Conservation (phyloP, 2,888 invertebrate species). For the Tetragonula carbonaria region DNA sequence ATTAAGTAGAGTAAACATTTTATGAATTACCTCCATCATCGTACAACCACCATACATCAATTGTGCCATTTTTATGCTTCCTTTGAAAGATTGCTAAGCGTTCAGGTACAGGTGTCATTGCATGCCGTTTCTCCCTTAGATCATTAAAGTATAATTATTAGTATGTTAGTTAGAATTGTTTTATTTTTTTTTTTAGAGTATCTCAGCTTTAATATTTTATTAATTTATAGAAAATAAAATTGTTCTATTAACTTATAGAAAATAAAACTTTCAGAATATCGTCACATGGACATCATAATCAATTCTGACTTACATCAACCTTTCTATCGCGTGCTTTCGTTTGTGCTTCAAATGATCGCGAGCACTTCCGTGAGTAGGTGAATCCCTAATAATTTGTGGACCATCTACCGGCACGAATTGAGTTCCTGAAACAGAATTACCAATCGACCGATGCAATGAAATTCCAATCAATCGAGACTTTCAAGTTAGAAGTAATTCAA, state of each 20-base stretch:
- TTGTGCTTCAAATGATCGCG: slow-evolving; percentile 79
- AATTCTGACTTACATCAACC: slow-evolving; percentile 70
- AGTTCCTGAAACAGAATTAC: slow-evolving; percentile 61
- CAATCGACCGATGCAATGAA: not conserved
- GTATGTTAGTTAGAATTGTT: no score
- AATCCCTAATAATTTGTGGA: slow-evolving; percentile 73
- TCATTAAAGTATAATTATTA: not conserved
- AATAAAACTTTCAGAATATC: not conserved
- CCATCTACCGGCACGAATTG: slow-evolving; percentile 70
- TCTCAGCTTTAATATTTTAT: no score
- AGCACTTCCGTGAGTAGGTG: slow-evolving; percentile 76
- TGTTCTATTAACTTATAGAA: no score
- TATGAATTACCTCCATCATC: slow-evolving; percentile 91
- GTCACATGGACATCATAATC: not conserved
- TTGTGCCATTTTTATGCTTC: slow-evolving; percentile 91
- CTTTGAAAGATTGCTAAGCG: slow-evolving; percentile 90
- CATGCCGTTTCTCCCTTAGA: slow-evolving; percentile 76
- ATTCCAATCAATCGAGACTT: accelerated
- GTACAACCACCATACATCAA: slow-evolving; percentile 99
- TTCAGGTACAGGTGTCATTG: slow-evolving; percentile 85
- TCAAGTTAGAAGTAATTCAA: not conserved
- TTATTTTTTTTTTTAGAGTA: no score
- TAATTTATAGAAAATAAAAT: not conserved
- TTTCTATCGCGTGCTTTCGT: slow-evolving; percentile 77
- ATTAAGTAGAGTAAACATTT: slow-evolving; percentile 24